These are phyloP conservation scores for Drosophila pseudotalamancana DNA, from an alignment of 2,888 invertebrate species.

Conservation along the genomic window DNA sequence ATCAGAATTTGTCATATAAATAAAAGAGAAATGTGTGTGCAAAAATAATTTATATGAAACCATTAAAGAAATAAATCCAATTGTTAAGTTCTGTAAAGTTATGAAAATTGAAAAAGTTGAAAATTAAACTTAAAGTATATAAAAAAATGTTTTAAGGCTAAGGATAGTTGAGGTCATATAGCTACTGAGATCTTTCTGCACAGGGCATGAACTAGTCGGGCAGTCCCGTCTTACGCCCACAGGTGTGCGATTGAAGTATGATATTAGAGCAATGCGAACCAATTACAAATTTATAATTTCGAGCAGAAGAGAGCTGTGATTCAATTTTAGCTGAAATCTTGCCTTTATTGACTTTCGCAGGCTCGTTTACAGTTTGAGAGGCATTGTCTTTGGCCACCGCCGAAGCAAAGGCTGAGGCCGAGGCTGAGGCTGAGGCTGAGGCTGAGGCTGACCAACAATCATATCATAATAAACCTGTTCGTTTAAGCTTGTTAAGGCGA, in stretches of 20 bases:
- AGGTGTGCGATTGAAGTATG: conserved; percentile 9
- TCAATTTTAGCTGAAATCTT: neutral
- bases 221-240: neutral
- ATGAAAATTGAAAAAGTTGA: too few species aligned
- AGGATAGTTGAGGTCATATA: too few species aligned
- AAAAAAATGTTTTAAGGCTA: too few species aligned
- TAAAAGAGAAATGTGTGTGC: too few species aligned
- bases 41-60: too few species aligned
- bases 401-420: neutral
- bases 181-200: neutral
- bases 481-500: conserved; percentile 71
- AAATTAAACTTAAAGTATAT: too few species aligned
- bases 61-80: too few species aligned
- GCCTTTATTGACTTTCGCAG: conserved; percentile 19
- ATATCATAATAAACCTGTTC: conserved; percentile 79
- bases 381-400: too few species aligned
- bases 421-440: neutral
- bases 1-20: too few species aligned
- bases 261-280: neutral
- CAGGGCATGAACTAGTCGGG: neutral
- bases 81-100: too few species aligned
- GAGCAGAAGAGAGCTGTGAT: neutral
- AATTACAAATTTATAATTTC: conserved; percentile 5
- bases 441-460: conserved; percentile 22
- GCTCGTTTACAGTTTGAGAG: conserved; percentile 52